Base-by-base conservation (phyloP, 2,888 invertebrate species). In the Eulithis testata region DNA sequence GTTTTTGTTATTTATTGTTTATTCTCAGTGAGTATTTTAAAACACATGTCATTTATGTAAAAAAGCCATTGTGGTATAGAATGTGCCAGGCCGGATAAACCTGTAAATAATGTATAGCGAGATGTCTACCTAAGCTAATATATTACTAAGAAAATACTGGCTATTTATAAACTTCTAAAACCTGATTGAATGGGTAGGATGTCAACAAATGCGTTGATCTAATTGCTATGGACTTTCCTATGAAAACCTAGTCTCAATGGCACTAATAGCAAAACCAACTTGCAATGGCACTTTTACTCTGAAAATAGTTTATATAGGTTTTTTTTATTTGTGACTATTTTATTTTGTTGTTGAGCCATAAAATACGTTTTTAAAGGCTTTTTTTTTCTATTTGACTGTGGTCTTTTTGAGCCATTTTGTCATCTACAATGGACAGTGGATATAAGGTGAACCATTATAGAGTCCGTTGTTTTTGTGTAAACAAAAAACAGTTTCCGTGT, bases 1-100 rank as follows among this genome's bases (percentile, higher is more conserved):
- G 57, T 43, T 65, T 53, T 52, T 66, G 59, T 56, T 45, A 51
- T 55, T 59, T 59, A 50, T 45, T 54, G 31, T 52, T 56, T 27
- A 60, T 51, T 44, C 14, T 4, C 43, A 44, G 56, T 56, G 49
- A 62, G 50, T 50, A 51, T 56, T 54, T 56, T 8, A 45, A 62
- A 45, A 6, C 36, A 14, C 51, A 51, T 62, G 31, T 21, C 8
- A 40, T 45, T 37, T 44, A 21, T 56, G 43, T 51, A 43, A 43
- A 27, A 21, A 47, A 43, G 27, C 36, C 31, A 31, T 5, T 14
- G 2, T 49, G 9, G 49, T 6, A 37, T 52, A 37, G 7, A 12
- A 12, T 9, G 21, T 49, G 11, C 31, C 49, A 9, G 27, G 55
- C 27, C 8, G 7, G 21, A 27, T 54, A 27, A 43, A 11, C 11